phyloP scores from a whole-genome alignment of 2,888 invertebrate genomes.

The Sesia bembeciformis region DNA sequence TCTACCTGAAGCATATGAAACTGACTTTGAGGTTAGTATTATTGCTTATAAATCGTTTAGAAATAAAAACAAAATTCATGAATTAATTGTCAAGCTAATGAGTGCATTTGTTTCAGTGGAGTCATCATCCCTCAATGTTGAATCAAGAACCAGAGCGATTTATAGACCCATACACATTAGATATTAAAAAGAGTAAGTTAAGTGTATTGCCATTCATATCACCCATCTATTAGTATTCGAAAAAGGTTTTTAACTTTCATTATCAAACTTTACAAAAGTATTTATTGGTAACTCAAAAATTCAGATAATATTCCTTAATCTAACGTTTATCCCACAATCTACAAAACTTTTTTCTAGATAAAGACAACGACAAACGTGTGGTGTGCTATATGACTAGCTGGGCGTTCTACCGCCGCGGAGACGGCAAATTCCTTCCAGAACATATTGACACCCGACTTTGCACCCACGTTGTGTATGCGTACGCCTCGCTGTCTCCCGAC shows the following conservation, averaged over 20 bases:
- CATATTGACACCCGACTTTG: slow-evolving; percentile 87
- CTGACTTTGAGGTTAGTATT: slow-evolving; percentile 49
- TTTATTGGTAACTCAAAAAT: no score
- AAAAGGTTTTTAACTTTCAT: no score
- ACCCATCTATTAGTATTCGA: no score
- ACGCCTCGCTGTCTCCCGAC: slow-evolving; percentile 88
- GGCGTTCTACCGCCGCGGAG: slow-evolving; percentile 88
- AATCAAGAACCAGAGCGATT: slow-evolving; percentile 24
- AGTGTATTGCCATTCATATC: no score
- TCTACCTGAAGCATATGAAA: slow-evolving; percentile 52
- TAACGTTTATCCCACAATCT: no score
- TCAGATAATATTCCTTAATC: no score
- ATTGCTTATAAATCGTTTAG: neutral
- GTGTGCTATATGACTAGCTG: slow-evolving; percentile 93
- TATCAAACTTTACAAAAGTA: no score
- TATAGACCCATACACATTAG: slow-evolving; percentile 21
- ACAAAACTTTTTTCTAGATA: slow-evolving; percentile 24
- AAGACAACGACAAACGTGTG: slow-evolving; percentile 67
- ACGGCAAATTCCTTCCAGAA: slow-evolving; percentile 90
- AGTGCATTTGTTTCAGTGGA: slow-evolving; percentile 32
- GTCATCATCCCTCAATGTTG: slow-evolving; percentile 13
- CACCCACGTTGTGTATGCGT: slow-evolving; percentile 92
- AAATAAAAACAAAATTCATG: neutral
- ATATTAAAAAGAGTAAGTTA: neutral
- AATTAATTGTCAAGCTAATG: neutral